phyloP scores from a whole-genome alignment of 2,888 invertebrate species.

The Zele albiditarsus region DNA sequence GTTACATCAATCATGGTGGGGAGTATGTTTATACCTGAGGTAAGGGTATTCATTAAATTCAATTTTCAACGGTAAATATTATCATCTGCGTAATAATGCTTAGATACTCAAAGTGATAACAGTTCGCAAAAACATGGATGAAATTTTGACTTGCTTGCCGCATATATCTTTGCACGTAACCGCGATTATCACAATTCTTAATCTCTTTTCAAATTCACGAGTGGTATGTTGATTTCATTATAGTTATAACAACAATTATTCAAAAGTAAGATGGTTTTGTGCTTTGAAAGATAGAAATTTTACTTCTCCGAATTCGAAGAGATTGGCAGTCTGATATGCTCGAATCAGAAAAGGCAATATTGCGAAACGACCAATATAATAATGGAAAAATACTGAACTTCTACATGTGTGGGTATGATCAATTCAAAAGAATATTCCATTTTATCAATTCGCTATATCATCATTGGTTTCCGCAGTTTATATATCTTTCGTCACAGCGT shows the following conservation, averaged over 20 bases:
- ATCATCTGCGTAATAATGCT: neutral
- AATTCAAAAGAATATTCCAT: neutral
- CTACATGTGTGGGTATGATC: slow-evolving; percentile 20
- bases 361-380: neutral
- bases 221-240: slow-evolving; percentile 1
- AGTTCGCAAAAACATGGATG: slow-evolving; percentile 1
- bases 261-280: neutral
- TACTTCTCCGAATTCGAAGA: slow-evolving; percentile 6
- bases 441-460: neutral
- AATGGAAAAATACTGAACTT: neutral
- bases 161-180: slow-evolving; percentile 17
- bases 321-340: slow-evolving; percentile 12
- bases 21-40: slow-evolving; percentile 33
- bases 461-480: neutral
- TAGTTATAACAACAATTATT: neutral
- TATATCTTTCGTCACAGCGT: slow-evolving; percentile 6
- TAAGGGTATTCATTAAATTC: neutral
- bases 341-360: neutral
- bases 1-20: neutral
- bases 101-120: slow-evolving; percentile 25
- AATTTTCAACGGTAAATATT: neutral
- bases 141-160: slow-evolving; percentile 8
- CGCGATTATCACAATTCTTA: neutral
- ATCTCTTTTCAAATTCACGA: neutral
- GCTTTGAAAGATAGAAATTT: neutral